A percentile compares a stretch with the other conserved stretches of the same genome.
Evolutionary conservation across 1,140 invertebrate species (phyloP).

Genomic region (Hestina assimilis): DNA sequence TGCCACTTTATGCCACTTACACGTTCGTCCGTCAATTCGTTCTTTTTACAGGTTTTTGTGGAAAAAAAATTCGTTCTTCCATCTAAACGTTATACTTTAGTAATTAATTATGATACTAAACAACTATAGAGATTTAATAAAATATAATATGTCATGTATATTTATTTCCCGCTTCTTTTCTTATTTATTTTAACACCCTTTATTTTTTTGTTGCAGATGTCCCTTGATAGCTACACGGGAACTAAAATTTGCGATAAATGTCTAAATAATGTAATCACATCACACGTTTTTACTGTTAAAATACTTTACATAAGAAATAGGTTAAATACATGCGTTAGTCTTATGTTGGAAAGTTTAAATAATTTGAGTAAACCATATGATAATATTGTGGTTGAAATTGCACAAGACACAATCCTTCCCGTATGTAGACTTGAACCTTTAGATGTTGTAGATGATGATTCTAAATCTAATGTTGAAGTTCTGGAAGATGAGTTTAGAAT

Average conservation of each 20-base stretch:
- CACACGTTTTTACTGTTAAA: constrained; percentile 56
- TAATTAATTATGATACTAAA: neutral
- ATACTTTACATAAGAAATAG: constrained; percentile 48
- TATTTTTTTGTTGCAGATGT: constrained; percentile 66
- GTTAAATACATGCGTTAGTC: constrained; percentile 47
- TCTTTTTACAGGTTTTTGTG: too few relatives aligned
- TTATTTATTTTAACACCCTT: constrained; percentile 41
- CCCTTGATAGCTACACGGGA: constrained; percentile 47
- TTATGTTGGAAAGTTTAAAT: constrained; percentile 44
- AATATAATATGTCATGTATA: neutral
- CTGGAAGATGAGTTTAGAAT: constrained; percentile 69
- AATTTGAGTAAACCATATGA: constrained; percentile 33
- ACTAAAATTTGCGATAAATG: constrained; percentile 67
- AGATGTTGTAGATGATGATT: constrained; percentile 18
- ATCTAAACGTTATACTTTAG: too few relatives aligned
- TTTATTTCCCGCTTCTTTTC: constrained; percentile 32
- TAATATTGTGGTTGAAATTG: constrained; percentile 61
- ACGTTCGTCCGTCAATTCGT: too few relatives aligned
- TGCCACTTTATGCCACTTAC: too few relatives aligned
- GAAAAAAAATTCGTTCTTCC: too few relatives aligned
- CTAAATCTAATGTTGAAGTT: constrained; percentile 41
- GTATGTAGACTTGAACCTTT: constrained; percentile 34
- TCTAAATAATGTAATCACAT: constrained; percentile 50
- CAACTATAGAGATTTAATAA: neutral
- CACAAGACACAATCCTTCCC: constrained; percentile 47